A percentile compares a stretch with the other conserved stretches of the same genome.
Evolutionary conservation across 2,888 invertebrate genomes (phyloP).

Genomic region (Epirrita christyi): DNA sequence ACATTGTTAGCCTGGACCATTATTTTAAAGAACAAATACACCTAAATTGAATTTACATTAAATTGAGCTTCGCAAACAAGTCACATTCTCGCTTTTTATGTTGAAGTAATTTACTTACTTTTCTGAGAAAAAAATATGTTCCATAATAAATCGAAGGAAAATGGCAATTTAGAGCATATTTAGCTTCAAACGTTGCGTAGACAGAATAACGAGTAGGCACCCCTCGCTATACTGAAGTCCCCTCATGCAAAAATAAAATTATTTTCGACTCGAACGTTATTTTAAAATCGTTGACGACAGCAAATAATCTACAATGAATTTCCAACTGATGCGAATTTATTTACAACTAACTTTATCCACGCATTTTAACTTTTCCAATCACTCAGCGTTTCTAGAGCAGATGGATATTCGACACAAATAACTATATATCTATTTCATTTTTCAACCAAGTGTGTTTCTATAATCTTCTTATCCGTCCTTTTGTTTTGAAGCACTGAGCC

Average conservation of each 20-base stretch:
- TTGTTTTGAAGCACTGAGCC: constrained; percentile 70
- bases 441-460: constrained; percentile 50
- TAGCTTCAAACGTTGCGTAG: constrained; percentile 63
- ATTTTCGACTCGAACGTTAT: constrained; percentile 66
- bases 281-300: constrained; percentile 57
- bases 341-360: constrained; percentile 34
- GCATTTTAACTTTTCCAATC: constrained; percentile 30
- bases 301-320: constrained; percentile 44
- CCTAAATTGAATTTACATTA: constrained; percentile 33
- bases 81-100: constrained; percentile 38
- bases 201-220: constrained; percentile 68
- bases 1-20: constrained; percentile 15
- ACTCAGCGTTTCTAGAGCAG: constrained; percentile 14
- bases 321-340: constrained; percentile 38
- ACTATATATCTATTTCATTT: constrained; percentile 50
- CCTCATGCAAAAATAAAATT: constrained; percentile 67
- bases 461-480: constrained; percentile 71
- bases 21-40: constrained; percentile 26
- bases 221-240: constrained; percentile 53
- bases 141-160: constrained; percentile 52
- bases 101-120: constrained; percentile 42
- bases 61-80: constrained; percentile 35
- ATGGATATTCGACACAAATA: constrained; percentile 36
- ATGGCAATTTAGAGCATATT: constrained; percentile 73
- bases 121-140: constrained; percentile 37